phyloP scores from a whole-genome alignment of 1,140 invertebrate species.

The Yoshiicerus persimilis region DNA sequence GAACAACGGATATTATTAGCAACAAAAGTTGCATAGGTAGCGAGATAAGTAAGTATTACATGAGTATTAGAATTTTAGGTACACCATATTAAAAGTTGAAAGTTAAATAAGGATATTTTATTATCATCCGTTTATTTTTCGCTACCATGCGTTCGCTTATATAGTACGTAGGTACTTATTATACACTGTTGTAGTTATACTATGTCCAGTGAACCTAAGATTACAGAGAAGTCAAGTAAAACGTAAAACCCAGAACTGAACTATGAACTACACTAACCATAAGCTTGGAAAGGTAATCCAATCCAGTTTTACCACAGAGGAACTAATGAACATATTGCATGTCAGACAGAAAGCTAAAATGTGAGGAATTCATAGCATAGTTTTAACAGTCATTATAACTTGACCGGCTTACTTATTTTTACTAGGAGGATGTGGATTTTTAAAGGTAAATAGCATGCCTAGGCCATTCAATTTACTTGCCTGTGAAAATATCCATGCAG shows the following conservation, averaged over 20 bases:
- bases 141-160: too few species aligned
- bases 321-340: slow-evolving; percentile 15
- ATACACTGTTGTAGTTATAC: background rate
- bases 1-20: too few species aligned
- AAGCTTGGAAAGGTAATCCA: background rate
- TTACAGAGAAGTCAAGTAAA: background rate
- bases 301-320: background rate
- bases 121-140: too few species aligned
- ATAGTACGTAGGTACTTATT: background rate
- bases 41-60: too few species aligned
- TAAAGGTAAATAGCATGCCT: background rate
- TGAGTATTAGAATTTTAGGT: too few species aligned
- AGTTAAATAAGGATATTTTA: too few species aligned
- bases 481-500: background rate
- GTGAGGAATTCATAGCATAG: background rate
- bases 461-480: background rate
- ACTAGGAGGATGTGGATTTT: background rate
- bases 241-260: too few species aligned
- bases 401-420: background rate
- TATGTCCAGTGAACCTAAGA: background rate
- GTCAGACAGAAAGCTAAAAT: background rate
- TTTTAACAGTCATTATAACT: background rate
- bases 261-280: too few species aligned
- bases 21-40: too few species aligned
- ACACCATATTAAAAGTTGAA: too few species aligned